These are phyloP conservation scores for Mus pahari DNA, from an alignment of 2,113 vertebrate species.

Conservation along the genomic window DNA sequence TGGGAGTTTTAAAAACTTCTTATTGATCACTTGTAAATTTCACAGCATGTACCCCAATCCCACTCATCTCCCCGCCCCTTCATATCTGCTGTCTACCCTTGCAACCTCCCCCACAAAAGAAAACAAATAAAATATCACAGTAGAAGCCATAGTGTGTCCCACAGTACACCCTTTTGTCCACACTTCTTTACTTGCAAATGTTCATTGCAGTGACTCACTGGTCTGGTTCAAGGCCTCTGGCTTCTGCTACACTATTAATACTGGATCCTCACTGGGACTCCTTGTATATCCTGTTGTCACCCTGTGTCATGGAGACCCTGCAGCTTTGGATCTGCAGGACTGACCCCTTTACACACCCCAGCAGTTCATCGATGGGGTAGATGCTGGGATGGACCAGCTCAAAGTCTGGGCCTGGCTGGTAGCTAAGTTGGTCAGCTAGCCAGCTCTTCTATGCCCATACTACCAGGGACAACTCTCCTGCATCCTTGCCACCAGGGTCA, in stretches of 20 bases:
- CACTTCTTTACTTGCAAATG: background rate
- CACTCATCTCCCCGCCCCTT: background rate
- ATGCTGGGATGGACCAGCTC: background rate
- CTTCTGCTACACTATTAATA: background rate
- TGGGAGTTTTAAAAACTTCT: background rate
- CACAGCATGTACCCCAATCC: background rate
- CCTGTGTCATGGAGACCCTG: background rate
- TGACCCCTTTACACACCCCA: background rate
- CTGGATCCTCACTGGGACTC: background rate
- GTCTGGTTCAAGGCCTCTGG: background rate
- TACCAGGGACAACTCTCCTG: background rate
- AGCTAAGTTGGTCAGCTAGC: background rate
- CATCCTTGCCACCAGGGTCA: background rate
- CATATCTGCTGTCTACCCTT: background rate
- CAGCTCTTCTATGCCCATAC: background rate
- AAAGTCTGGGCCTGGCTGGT: background rate
- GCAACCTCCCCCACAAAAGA: background rate
- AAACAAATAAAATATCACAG: background rate
- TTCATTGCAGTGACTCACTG: background rate
- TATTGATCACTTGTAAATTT: background rate
- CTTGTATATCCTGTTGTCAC: background rate
- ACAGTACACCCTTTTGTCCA: background rate
- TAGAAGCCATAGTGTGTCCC: background rate
- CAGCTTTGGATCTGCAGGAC: background rate
- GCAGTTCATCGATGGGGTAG: background rate